These are phyloP conservation scores for Timema cristinae DNA, from an alignment of 2,888 invertebrate genomes.

Conservation along the genomic window DNA sequence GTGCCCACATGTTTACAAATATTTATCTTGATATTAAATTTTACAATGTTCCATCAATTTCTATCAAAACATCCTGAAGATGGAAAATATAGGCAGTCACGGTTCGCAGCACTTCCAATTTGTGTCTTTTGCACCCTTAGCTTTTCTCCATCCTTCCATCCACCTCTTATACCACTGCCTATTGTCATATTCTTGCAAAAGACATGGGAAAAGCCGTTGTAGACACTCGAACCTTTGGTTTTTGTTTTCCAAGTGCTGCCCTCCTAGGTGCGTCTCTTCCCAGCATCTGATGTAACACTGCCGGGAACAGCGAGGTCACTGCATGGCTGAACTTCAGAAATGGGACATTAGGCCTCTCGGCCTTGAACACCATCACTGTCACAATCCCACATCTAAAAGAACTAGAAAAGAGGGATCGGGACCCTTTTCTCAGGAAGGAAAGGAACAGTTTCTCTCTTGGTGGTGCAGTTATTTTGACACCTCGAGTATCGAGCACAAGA, in stretches of 20 bases:
- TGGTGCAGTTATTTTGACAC: too few relatives aligned
- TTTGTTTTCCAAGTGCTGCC: conserved; percentile 34
- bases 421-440: conserved; percentile 33
- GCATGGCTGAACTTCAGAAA: background rate
- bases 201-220: conserved; percentile 31
- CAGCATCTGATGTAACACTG: background rate
- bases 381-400: background rate
- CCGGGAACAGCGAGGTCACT: background rate
- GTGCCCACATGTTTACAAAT: too few relatives aligned
- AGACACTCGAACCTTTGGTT: conserved; percentile 36
- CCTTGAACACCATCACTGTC: background rate
- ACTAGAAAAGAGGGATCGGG: conserved; percentile 19
- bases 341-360: background rate
- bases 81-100: conserved; percentile 33
- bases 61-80: conserved; percentile 22
- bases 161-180: too few relatives aligned
- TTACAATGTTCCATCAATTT: too few relatives aligned
- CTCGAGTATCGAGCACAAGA: too few relatives aligned
- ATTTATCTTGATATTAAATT: too few relatives aligned
- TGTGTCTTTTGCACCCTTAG: conserved; percentile 31
- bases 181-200: conserved; percentile 21
- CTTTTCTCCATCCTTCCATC: too few relatives aligned
- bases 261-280: conserved; percentile 33
- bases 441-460: conserved; percentile 23
- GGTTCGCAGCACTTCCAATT: conserved; percentile 34